Evolutionary conservation across 2,888 invertebrate genomes (phyloP).

Genomic region (Cryptosula pallasiana): DNA sequence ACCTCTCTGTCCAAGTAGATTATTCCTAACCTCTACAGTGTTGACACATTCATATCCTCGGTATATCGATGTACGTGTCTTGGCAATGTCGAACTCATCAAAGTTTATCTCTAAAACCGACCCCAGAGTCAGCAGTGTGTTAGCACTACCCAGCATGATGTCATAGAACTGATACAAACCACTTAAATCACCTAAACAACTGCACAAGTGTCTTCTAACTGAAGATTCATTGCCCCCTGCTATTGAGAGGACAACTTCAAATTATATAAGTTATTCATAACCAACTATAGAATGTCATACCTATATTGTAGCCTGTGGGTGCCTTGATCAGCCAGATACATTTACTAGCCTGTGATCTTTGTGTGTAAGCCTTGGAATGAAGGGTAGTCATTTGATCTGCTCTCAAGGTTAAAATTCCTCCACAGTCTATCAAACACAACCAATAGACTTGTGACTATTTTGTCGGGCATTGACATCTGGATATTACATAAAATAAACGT

Average conservation of each 20-base stretch:
- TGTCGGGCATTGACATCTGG: too few relatives aligned
- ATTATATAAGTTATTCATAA: too few relatives aligned
- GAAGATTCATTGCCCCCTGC: too few relatives aligned
- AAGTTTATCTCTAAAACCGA: conserved; percentile 2
- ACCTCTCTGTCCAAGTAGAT: background rate
- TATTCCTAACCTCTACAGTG: background rate
- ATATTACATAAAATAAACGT: too few relatives aligned
- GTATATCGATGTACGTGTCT: background rate
- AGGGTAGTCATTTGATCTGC: background rate
- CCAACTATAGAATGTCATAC: background rate
- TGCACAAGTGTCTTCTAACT: too few relatives aligned
- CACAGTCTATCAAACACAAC: background rate
- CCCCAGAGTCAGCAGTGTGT: too few relatives aligned
- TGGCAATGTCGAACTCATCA: background rate
- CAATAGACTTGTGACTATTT: too few relatives aligned
- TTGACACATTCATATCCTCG: background rate
- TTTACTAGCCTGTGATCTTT: background rate
- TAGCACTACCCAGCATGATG: too few relatives aligned
- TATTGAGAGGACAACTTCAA: too few relatives aligned
- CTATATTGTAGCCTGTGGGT: background rate
- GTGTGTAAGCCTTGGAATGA: background rate
- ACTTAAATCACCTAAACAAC: too few relatives aligned
- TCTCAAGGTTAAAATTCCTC: background rate
- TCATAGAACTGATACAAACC: too few relatives aligned
- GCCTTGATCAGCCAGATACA: background rate